Conservation (phyloP, 1,140 invertebrate genomes). For the Anastrepha obliqua region DNA sequence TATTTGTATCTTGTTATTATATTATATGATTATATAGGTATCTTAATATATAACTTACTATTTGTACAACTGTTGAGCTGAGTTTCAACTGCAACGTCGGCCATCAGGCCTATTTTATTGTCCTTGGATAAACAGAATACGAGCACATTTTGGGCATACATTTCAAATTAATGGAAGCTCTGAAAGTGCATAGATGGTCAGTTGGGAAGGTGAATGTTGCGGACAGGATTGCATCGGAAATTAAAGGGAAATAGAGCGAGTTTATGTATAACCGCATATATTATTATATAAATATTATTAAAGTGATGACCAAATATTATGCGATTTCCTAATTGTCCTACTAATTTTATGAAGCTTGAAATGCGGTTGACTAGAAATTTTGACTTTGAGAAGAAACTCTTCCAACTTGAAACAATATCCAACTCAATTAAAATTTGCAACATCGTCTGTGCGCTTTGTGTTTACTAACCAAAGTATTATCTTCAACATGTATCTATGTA, state of each 20-base stretch:
- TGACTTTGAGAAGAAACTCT: not conserved
- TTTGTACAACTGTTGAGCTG: no score
- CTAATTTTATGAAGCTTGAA: not conserved
- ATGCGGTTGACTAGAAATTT: not conserved
- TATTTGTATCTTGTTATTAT: no score
- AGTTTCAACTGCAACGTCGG: no score
- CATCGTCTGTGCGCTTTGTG: not conserved
- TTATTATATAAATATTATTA: not conserved
- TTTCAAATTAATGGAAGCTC: no score
- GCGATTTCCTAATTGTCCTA: not conserved
- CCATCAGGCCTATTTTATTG: no score
- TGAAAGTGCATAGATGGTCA: no score
- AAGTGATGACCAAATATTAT: not conserved
- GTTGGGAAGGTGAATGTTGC: no score
- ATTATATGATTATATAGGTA: no score
- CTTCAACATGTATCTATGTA: not conserved
- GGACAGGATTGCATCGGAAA: not conserved
- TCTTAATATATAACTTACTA: no score
- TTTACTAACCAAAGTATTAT: constrained; percentile 2
- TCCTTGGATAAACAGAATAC: no score
- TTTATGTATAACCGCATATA: not conserved
- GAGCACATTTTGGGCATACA: no score
- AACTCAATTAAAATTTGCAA: constrained; percentile 45
- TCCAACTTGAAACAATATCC: not conserved
- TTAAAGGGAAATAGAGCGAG: not conserved